phyloP scores from a whole-genome alignment of 2,797 vertebrate genomes.

The Rhyacichthys aspro region DNA sequence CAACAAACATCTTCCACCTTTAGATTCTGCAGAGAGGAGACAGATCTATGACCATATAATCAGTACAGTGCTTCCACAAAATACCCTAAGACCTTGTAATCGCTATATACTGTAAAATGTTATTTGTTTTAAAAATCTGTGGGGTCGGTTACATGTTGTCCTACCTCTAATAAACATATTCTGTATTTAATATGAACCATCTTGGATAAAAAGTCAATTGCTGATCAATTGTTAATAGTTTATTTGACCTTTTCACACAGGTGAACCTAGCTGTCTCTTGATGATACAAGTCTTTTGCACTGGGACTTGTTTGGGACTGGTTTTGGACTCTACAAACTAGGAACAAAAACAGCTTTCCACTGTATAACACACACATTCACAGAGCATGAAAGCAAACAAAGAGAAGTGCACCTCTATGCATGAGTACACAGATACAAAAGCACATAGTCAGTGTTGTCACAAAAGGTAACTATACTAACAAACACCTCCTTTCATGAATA shows the following conservation, averaged over 20 bases:
- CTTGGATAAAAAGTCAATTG: no score
- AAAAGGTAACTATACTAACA: slow-evolving; percentile 42
- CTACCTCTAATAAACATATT: no score
- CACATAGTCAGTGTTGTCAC: slow-evolving; percentile 43
- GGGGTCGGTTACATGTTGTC: no score
- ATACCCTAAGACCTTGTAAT: no score
- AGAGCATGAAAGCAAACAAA: slow-evolving; percentile 39
- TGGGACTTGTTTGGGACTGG: slow-evolving; percentile 19
- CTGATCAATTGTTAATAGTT: neutral
- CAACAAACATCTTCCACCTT: neutral
- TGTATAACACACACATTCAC: slow-evolving; percentile 27
- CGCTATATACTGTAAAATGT: no score
- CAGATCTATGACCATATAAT: no score
- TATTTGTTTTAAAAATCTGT: no score
- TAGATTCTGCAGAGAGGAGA: neutral
- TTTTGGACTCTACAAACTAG: neutral
- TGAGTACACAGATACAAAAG: slow-evolving; percentile 52
- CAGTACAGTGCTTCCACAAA: no score
- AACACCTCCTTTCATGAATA: slow-evolving; percentile 22
- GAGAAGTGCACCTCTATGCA: slow-evolving; percentile 24
- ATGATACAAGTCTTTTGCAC: slow-evolving; percentile 6
- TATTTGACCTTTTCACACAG: slow-evolving; percentile 6
- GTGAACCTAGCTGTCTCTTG: neutral
- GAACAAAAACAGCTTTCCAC: slow-evolving; percentile 30
- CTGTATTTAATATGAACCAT: no score